Evolutionary conservation across 2,888 invertebrate genomes (phyloP).

Genomic region (Hypena proboscidalis): DNA sequence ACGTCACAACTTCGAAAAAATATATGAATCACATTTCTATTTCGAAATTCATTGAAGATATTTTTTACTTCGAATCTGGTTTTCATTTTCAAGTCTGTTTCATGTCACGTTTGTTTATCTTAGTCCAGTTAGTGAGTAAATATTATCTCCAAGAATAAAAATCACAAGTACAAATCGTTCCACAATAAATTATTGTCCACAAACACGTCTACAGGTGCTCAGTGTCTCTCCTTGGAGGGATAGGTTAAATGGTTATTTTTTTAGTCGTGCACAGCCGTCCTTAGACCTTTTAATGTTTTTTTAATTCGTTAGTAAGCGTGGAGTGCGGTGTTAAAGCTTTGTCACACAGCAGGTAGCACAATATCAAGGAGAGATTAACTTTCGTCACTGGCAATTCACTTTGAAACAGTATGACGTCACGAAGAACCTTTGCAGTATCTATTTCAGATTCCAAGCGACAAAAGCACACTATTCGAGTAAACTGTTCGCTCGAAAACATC

Average conservation of each 20-base stretch:
- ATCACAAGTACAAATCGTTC: conserved; percentile 12
- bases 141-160: conserved; percentile 10
- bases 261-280: conserved; percentile 73
- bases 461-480: neutral
- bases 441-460: conserved; percentile 39
- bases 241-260: conserved; percentile 34
- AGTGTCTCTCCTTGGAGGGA: conserved; percentile 43
- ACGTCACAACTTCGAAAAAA: neutral
- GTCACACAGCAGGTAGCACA: conserved; percentile 28
- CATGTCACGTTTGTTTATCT: neutral
- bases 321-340: conserved; percentile 49
- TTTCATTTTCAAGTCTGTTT: neutral
- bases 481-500: conserved; percentile 1
- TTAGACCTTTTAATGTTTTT: conserved; percentile 67
- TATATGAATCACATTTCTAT: neutral
- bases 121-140: conserved; percentile 9
- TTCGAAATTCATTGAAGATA: conserved; percentile 1
- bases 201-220: conserved; percentile 35
- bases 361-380: conserved; percentile 10
- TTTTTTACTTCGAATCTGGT: neutral
- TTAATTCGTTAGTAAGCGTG: conserved; percentile 47
- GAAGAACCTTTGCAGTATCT: conserved; percentile 27
- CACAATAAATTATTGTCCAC: conserved; percentile 29
- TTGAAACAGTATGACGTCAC: conserved; percentile 11
- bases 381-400: conserved; percentile 24